Base-by-base conservation (phyloP, 2,113 vertebrate species). In the Leptocoma aspasia region DNA sequence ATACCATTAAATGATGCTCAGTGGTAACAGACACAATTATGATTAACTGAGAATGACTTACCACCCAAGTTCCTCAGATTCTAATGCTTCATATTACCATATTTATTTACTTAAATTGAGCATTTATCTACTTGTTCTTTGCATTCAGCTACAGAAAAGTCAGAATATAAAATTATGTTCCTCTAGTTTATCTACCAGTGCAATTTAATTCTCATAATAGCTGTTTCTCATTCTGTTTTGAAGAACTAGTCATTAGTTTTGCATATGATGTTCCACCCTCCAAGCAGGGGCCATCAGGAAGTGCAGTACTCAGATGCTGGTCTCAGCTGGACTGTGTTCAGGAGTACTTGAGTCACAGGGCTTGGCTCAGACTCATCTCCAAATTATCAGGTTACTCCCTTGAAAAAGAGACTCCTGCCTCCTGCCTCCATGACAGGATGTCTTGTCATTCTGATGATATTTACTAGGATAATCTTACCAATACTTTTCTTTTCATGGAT, bases 91-190 rank as follows among this genome's bases (percentile, higher is more conserved):
- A 89, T 35, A 69, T 91, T 91, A 85, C 66, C 82, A 70, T 66
- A 77, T 80, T 88, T 92, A 86, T 93, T 93, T 95, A 94, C 47
- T 83, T 82, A 91, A 90, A 89, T 4, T 54, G 61, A 85, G 39
- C n/a, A 77, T 94, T 94, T 83, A 86, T 83, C 27, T 59, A 63
- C 63, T 91, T 73, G 31, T 66, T 91, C 52, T 72, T 80, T 70
- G 71, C 39, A 63, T 37, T 60, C 20, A 76, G 53, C 69, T 86
- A 30, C 21, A 81, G 65, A 75, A 94, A 90, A 86, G 14, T 50
- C 76, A 82, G 42, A 35, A 47, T 83, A 86, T 57, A 92, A 89
- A 56, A 49, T 86, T 37, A 13, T 4, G 2, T 47, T 95, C 27
- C 27, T 81, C 10, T 52, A 45, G 26, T 69, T 92, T 61, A 73